Conservation (phyloP, 2,113 vertebrate species). For the Pseudolaguvia tuberculata region DNA sequence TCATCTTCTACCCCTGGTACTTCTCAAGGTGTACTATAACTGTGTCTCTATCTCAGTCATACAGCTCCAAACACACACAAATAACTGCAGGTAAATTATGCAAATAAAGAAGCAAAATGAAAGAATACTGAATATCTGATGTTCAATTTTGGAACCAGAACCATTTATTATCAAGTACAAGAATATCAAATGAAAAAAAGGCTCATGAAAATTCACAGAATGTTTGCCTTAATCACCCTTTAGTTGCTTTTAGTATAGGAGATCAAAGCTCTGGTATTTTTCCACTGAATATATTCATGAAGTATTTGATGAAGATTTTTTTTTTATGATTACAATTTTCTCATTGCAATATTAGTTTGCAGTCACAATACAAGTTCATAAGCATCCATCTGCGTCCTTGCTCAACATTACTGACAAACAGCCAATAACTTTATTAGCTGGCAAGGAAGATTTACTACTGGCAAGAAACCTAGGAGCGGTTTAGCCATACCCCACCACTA, state of each 20-base stretch:
- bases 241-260: conserved; percentile 56
- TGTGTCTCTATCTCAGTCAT: neutral
- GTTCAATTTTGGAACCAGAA: conserved; percentile 63
- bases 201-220: conserved; percentile 55
- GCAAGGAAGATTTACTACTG: conserved; percentile 18
- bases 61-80: conserved; percentile 7
- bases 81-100: neutral
- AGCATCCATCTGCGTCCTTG: conserved; percentile 46
- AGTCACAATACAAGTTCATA: conserved; percentile 55
- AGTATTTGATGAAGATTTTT: conserved; percentile 37
- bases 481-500: conserved; percentile 44
- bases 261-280: conserved; percentile 53
- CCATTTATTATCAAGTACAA: conserved; percentile 78
- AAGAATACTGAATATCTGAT: conserved; percentile 38
- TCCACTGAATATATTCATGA: conserved; percentile 23
- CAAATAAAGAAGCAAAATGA: conserved; percentile 19
- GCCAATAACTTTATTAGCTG: conserved; percentile 14
- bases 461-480: conserved; percentile 1
- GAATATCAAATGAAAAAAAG: conserved; percentile 71
- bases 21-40: conserved; percentile 17
- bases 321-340: conserved; percentile 50
- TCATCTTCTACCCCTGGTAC: conserved; percentile 55
- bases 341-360: conserved; percentile 51
- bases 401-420: conserved; percentile 25
- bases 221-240: conserved; percentile 54